Evolutionary conservation across 37 sponge, comb jelly and placozoan species (phyloP), one percentile per base, ranked within the genome.

Genomic region (Beroe ovata): DNA sequence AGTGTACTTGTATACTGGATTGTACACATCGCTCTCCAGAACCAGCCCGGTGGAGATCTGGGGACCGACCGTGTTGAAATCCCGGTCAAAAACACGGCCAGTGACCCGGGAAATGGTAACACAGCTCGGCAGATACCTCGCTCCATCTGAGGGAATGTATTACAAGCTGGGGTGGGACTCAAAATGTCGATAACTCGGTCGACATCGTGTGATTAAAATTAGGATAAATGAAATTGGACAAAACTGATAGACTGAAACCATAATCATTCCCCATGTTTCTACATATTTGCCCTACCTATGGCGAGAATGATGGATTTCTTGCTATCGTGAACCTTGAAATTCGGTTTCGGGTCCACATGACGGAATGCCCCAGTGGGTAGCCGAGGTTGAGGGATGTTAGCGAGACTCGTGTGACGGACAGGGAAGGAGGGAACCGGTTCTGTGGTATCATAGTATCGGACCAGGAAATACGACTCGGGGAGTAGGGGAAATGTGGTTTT

Each of bases 131-230:
- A 77, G 54, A 54, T 77, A 77, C 19, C 84, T 33, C 26, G 84
- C 84, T 22, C 84, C 84, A 26, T 77, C 84, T 77, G 84, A 77
- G 41, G 16, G 84, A n/a, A 54, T n/a, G n/a, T n/a, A n/a, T n/a
- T n/a, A n/a, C n/a, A n/a, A n/a, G n/a, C n/a, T 58, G 59, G 59
- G 18, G 18, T 11, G 59, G 59, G 59, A 58, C 18, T 58, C 16
- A 19, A 58, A 18, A n/a, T n/a, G n/a, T n/a, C n/a, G n/a, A n/a
- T n/a, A n/a, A n/a, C n/a, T n/a, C n/a, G n/a, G n/a, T n/a, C n/a
- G n/a, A n/a, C n/a, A n/a, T n/a, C n/a, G n/a, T n/a, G n/a, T n/a
- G n/a, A n/a, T n/a, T n/a, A n/a, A n/a, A n/a, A n/a, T n/a, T n/a
- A n/a, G n/a, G n/a, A n/a, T n/a, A n/a, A n/a, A n/a, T n/a, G n/a